A percentile compares a stretch with the other conserved stretches of the same genome.
Evolutionary conservation across 2,797 vertebrate species (phyloP).

Genomic region (Craterocephalus amniculus): DNA sequence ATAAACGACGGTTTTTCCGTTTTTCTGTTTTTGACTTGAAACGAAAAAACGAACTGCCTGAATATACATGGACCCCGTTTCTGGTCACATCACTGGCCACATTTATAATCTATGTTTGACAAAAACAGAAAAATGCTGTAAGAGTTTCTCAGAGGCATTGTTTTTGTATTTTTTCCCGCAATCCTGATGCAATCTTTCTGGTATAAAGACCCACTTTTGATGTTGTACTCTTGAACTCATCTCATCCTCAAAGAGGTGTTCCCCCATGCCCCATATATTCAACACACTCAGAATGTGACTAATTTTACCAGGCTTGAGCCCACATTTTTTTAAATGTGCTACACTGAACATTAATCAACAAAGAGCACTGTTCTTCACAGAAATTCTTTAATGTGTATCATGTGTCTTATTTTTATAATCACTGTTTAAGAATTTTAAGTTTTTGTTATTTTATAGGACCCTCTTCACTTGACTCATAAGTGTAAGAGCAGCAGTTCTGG

Average conservation of each 20-base stretch:
- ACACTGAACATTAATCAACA: not conserved
- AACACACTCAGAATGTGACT: not conserved
- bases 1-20: too few species aligned
- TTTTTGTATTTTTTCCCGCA: conserved; percentile 24
- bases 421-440: not conserved
- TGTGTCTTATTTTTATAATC: not conserved
- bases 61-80: too few species aligned
- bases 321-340: not conserved
- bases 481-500: not conserved
- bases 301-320: not conserved
- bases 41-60: too few species aligned
- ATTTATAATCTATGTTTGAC: not conserved
- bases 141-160: conserved; percentile 1
- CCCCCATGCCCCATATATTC: not conserved
- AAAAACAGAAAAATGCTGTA: conserved; percentile 7
- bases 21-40: too few species aligned
- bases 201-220: conserved; percentile 14
- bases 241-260: conserved; percentile 6
- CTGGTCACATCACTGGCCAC: not conserved
- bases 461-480: not conserved
- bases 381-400: not conserved
- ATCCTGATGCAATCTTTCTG: conserved; percentile 49
- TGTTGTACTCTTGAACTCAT: conserved; percentile 28
- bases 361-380: not conserved
- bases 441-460: not conserved